Base-by-base conservation (phyloP, 2,888 invertebrate species). In the Drosophila falleni region DNA sequence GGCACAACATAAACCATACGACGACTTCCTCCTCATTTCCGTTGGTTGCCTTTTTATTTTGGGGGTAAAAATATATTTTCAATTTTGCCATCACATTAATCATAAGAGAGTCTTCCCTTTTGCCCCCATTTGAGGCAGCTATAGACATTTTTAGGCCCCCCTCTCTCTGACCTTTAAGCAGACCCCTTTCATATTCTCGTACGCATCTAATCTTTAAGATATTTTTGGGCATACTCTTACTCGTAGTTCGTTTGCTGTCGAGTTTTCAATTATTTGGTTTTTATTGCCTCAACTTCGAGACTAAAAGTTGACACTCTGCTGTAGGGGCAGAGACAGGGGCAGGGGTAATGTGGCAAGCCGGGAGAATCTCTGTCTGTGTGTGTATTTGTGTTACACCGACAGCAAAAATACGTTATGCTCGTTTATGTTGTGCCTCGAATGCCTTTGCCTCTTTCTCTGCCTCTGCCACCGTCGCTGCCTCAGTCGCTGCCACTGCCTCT, bases 81-180 rank as follows among this genome's bases (percentile, higher is more conserved):
- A 87, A 84, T 87, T 89, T 89, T 81, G 87, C 84, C 86, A 89
- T 80, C 76, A 75, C 88, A 87, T 87, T 87, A 88, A 85, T 85
- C 88, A 85, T 86, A 78, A 79, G 73, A 69, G 66, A 65, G 75
- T 67, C 62, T 65, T 67, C 66, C 44, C 37, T 55, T 55, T 37
- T 74, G 71, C 81, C 78, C 76, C 76, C 79, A 86, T 80, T 80
- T 64, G 73, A 80, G 62, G 54, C 54, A 56, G 56, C 23, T 41
- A 54, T 41, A 29, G 41, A 11, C 39, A 39, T n/a, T n/a, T n/a
- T n/a, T n/a, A n/a, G 39, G 31, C 9, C 23, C 15, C 35, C 35
- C 46, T 15, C 15, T n/a, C n/a, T n/a, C 33, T n/a, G 66, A 74
- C 64, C 65, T 67, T 67, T 47, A 51, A 3, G 35, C 60, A 77